Base-by-base conservation (phyloP, 2,888 invertebrate genomes). In the Seira ritae region DNA sequence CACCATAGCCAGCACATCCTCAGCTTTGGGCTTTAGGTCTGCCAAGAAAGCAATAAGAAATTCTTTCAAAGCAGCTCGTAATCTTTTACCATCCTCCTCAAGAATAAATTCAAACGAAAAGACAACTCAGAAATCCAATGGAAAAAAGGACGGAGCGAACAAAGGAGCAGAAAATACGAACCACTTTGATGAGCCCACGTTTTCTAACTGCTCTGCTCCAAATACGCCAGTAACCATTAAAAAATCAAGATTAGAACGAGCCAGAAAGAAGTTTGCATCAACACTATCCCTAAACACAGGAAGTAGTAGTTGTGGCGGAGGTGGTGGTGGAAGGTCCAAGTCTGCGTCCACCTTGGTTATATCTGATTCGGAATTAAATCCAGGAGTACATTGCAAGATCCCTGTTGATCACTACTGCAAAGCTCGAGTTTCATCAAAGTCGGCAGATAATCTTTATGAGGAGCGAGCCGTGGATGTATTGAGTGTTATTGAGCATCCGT, bases 41-140 rank as follows among this genome's bases (percentile, higher is more conserved):
- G 71, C 77, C 19, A 71, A 65, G 22, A 82, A 77, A 72, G 82
- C 68, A 15, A 60, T 84, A 10, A 23, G 78, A 70, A 74, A 79
- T n/a, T 78, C 78, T 17, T 82, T 86, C 31, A 74, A 74, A 60
- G 85, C 85, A 17, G 83, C 83, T 4, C 72, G 60, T 31, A 80
- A 69, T 24, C 67, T 85, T 10, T 24, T 84, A 24, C 50, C 68
- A 12, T 42, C 2, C n/a, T n/a, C 66, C 3, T 46, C 65, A n/a
- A 55, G 12, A 42, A 46, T 22, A 42, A 60, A 31, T 67, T 17
- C 23, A 67, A 67, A 1, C 4, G 19, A 65, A 20, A 65, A 4
- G 20, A 4, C 31, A 31, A 31, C 31, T 2, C 31, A 31, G 31
- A 31, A 31, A 31, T 31, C 50, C 3, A 12, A 42, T 42, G 50